Conservation (phyloP, 2,113 vertebrate species). For the Galbula dea region DNA sequence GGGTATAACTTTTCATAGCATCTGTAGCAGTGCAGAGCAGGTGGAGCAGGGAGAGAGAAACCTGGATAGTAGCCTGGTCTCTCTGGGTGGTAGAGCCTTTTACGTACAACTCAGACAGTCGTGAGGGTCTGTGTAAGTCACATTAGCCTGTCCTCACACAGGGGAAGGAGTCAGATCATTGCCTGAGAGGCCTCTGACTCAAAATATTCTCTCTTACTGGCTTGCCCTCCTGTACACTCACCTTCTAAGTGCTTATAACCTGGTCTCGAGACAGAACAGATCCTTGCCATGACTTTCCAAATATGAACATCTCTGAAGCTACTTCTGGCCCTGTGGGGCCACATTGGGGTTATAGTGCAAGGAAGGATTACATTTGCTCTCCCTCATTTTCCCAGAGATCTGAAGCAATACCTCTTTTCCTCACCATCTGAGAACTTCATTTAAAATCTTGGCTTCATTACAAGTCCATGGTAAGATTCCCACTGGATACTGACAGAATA, state of each 20-base stretch:
- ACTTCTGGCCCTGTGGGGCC: fast-evolving
- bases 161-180: background rate
- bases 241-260: background rate
- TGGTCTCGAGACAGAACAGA: background rate
- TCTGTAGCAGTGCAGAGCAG: fast-evolving
- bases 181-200: fast-evolving
- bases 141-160: no score
- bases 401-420: background rate
- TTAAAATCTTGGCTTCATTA: constrained; percentile 20
- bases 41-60: background rate
- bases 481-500: background rate
- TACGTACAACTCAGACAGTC: background rate
- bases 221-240: background rate
- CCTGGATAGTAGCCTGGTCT: background rate
- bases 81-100: background rate
- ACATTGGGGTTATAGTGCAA: fast-evolving
- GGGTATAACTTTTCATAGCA: fast-evolving
- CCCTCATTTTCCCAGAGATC: background rate
- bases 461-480: constrained; percentile 25
- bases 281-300: background rate
- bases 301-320: background rate
- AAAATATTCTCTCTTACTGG: background rate
- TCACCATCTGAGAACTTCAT: constrained; percentile 9
- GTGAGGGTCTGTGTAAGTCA: background rate
- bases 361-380: background rate